Evolutionary conservation across 2,113 vertebrate genomes (phyloP), one percentile per base, ranked within the genome.

Genomic region (Stigmatopora argus): DNA sequence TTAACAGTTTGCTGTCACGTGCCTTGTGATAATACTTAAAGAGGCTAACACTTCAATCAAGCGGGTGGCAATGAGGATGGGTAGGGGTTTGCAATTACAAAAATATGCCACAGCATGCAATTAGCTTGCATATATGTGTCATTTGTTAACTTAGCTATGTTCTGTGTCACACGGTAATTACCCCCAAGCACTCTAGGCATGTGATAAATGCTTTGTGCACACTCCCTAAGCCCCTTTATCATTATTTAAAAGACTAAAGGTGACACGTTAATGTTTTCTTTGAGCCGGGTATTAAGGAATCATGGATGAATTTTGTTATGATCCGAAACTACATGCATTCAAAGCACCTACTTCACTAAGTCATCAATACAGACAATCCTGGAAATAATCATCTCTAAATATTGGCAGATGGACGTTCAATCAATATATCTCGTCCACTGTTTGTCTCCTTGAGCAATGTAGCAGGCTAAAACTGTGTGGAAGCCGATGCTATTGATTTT

Each of bases 401-500:
- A 86, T 78, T 74, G 77, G 71, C 70, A n/a, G 81, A 89, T 72
- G 23, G 79, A 88, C 86, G 70, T 80, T 87, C 86, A 88, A 90
- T 91, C 88, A 89, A 88, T 90, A 71, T 67, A 73, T 65, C 75
- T 85, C 82, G 70, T 80, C 83, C 70, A 58, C 78, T 71, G 75
- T 76, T 85, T 77, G 83, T 78, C 80, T 83, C 79, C 81, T 79
- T 84, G 73, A 84, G 88, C 73, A 62, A 11, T 59, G 76, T 47
- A 74, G 71, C 62, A 69, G 64, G 76, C 62, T 78, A 67, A 56
- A 79, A 70, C 71, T 66, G 75, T 77, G 75, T 58, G 64, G 74
- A 72, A 77, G 80, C 80, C 81, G 83, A 78, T 82, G 71, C 52
- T 75, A 90, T 88, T 83, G 88, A 89, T 90, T 85, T 75, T 77